Conservation (phyloP, 2,888 invertebrate species). For the Tenthredo livida region DNA sequence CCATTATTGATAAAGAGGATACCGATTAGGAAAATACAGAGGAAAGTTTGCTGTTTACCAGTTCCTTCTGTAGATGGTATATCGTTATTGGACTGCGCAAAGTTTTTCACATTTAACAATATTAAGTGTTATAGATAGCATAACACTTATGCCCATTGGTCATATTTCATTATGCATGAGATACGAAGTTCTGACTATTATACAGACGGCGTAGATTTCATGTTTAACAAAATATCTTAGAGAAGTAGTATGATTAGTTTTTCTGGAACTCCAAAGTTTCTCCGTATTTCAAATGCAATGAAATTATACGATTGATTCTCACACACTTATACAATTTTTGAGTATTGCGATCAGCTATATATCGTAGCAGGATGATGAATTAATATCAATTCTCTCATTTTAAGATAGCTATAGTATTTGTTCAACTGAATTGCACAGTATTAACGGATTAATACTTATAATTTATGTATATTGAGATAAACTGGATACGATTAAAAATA, state of each 20-base stretch:
- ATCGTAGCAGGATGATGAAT: background rate
- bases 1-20: conserved; percentile 1
- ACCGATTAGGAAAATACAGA: background rate
- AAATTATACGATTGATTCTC: background rate
- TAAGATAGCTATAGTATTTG: background rate
- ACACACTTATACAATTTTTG: conserved; percentile 1
- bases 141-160: background rate
- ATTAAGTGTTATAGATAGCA: background rate
- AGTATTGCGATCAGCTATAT: background rate
- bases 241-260: background rate
- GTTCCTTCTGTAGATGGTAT: conserved; percentile 42
- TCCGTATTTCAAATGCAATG: background rate
- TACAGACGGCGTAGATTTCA: background rate
- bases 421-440: background rate
- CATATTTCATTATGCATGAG: background rate
- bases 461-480: background rate
- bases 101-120: background rate
- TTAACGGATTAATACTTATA: background rate
- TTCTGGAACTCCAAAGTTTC: background rate
- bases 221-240: background rate
- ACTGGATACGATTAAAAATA: background rate
- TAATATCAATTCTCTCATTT: background rate
- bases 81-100: background rate
- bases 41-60: conserved; percentile 21
- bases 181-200: background rate